phyloP scores from a whole-genome alignment of 2,113 vertebrate genomes.

The Oriolus oriolus region DNA sequence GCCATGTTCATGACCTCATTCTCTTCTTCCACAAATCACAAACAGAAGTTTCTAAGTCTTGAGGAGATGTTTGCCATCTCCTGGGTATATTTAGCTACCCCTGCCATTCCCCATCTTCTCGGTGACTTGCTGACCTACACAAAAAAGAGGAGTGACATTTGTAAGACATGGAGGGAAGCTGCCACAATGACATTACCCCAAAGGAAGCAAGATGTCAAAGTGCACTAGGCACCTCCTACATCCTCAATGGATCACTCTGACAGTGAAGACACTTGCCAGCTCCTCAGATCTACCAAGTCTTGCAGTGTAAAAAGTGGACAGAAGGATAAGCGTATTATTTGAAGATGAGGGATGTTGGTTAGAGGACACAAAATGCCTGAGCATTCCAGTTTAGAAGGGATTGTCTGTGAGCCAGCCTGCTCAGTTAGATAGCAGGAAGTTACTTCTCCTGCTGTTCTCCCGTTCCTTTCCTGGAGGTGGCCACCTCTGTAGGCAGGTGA shows the following conservation, averaged over 20 bases:
- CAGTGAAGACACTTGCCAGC: not conserved
- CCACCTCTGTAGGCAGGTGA: not conserved
- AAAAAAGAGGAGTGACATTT: not conserved
- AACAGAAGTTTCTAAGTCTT: slow-evolving; percentile 25
- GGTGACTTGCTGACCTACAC: not conserved
- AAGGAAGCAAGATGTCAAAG: not conserved
- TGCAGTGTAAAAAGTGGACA: not conserved
- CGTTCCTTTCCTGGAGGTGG: not conserved
- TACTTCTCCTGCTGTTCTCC: not conserved
- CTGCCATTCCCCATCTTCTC: not conserved
- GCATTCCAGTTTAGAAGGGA: not conserved
- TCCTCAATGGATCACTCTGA: not conserved
- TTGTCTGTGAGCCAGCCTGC: not conserved
- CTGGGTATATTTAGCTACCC: not conserved
- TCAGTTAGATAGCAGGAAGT: not conserved
- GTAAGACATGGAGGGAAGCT: not conserved
- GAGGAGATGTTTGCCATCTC: not conserved
- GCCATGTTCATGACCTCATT: not conserved
- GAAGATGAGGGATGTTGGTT: not conserved
- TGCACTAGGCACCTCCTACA: not conserved
- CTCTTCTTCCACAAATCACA: slow-evolving; percentile 9
- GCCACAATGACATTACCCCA: not conserved
- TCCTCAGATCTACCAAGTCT: not conserved
- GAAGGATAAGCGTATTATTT: not conserved
- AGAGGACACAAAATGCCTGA: not conserved